A percentile compares a stretch with the other conserved stretches of the same genome.
Evolutionary conservation across 1,140 invertebrate genomes (phyloP).

Genomic region (Drosophila santomea): DNA sequence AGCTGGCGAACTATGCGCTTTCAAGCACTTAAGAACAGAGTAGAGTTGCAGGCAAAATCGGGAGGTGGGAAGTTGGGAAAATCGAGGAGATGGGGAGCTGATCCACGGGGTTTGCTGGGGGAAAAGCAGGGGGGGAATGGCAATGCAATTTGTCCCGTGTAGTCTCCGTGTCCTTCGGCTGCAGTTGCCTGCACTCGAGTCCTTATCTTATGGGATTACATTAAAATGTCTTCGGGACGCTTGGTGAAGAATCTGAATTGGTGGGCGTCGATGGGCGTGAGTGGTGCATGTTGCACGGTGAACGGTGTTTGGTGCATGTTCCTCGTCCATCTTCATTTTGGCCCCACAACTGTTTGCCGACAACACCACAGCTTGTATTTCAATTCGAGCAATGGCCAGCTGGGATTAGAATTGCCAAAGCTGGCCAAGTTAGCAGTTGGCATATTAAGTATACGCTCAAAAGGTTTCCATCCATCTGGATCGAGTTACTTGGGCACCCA

Average conservation of each 20-base stretch:
- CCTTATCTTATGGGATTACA: conserved; percentile 49
- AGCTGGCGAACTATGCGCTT: conserved; percentile 55
- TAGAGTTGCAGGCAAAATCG: neutral
- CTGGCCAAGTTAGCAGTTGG: conserved; percentile 10
- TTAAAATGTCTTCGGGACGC: conserved; percentile 53
- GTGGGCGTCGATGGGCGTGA: conserved; percentile 5
- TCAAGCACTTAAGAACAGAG: conserved; percentile 55
- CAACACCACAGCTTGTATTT: conserved; percentile 33
- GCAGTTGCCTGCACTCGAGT: conserved; percentile 29
- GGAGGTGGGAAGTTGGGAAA: neutral
- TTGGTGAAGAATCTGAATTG: conserved; percentile 27
- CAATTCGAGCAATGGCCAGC: conserved; percentile 40
- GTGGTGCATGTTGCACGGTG: neutral
- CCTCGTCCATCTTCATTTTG: conserved; percentile 50
- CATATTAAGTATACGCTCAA: conserved; percentile 6
- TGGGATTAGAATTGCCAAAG: conserved; percentile 19
- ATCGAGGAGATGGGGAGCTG: neutral
- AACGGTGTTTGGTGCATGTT: conserved; percentile 15
- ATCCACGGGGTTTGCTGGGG: neutral
- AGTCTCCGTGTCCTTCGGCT: conserved; percentile 26
- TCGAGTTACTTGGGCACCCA: conserved; percentile 4
- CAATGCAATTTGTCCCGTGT: conserved; percentile 69
- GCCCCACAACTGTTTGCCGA: conserved; percentile 36
- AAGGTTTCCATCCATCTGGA: conserved; percentile 11
- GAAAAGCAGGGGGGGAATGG: conserved; percentile 38